Evolutionary conservation across 2,797 vertebrate species (phyloP).

Genomic region (Mus caroli): DNA sequence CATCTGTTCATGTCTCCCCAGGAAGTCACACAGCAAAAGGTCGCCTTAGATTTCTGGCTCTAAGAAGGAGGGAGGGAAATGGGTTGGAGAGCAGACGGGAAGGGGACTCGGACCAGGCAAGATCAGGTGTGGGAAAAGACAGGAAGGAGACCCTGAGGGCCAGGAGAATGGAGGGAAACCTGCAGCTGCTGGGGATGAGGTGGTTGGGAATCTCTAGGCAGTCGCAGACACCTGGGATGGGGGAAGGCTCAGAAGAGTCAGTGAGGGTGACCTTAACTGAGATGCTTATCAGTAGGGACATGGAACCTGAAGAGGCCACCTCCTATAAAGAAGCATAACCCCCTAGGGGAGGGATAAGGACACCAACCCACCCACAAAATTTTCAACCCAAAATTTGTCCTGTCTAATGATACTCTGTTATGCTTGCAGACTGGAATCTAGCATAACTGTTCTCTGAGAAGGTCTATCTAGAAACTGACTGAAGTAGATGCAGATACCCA

Average conservation of each 20-base stretch:
- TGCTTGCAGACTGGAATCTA: background rate
- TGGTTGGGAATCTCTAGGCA: background rate
- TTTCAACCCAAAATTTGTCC: background rate
- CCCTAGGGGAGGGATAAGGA: background rate
- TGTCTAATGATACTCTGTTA: background rate
- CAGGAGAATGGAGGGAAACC: no score
- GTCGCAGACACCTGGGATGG: background rate
- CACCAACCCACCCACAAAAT: background rate
- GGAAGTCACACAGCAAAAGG: background rate
- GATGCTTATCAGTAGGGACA: background rate
- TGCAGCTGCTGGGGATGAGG: no score
- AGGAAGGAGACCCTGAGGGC: no score
- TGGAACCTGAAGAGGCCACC: background rate
- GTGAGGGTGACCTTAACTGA: background rate
- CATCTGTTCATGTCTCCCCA: no score
- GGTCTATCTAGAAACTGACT: background rate
- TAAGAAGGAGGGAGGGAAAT: background rate
- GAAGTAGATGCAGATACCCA: background rate
- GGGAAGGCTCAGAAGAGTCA: background rate
- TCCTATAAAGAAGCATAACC: background rate
- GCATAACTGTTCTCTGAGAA: background rate
- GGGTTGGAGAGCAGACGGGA: background rate
- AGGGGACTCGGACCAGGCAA: no score
- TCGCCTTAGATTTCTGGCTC: constrained; percentile 17
- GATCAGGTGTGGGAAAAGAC: no score